These are phyloP conservation scores for Neodiprion lecontei DNA, from an alignment of 1,140 invertebrate genomes.

Conservation along the genomic window DNA sequence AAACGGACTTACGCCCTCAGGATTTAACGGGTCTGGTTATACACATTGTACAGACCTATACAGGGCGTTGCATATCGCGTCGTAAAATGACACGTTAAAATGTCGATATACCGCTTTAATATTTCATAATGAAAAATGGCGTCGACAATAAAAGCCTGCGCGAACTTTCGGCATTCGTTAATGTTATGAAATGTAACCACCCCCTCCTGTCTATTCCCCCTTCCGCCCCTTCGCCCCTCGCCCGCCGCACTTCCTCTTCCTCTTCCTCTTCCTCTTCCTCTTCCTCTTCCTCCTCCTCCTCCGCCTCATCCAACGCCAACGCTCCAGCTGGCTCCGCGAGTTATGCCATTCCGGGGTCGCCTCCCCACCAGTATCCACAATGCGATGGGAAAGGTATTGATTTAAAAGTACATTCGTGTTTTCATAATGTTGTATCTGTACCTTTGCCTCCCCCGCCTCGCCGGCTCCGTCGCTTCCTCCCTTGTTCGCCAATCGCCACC, in stretches of 20 bases:
- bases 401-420: conserved; percentile 65
- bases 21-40: neutral
- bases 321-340: neutral
- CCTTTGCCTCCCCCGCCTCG: conserved; percentile 38
- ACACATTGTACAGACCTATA: neutral
- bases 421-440: conserved; percentile 64
- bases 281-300: conserved; percentile 7
- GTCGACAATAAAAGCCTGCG: conserved; percentile 38
- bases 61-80: neutral
- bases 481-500: conserved; percentile 22
- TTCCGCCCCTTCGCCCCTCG: conserved; percentile 19
- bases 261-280: conserved; percentile 9
- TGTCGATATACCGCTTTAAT: conserved; percentile 29
- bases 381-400: conserved; percentile 59
- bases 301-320: conserved; percentile 17
- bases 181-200: conserved; percentile 44
- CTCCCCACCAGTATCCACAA: conserved; percentile 52
- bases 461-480: conserved; percentile 38
- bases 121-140: conserved; percentile 35
- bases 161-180: conserved; percentile 42
- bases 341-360: conserved; percentile 5
- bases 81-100: conserved; percentile 27
- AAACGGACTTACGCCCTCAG: conserved; percentile 17
- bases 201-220: conserved; percentile 14
- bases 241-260: conserved; percentile 18